Evolutionary conservation across 2,888 invertebrate genomes (phyloP), one percentile per base, ranked within the genome.

Genomic region (Perizoma flavofasciatum): DNA sequence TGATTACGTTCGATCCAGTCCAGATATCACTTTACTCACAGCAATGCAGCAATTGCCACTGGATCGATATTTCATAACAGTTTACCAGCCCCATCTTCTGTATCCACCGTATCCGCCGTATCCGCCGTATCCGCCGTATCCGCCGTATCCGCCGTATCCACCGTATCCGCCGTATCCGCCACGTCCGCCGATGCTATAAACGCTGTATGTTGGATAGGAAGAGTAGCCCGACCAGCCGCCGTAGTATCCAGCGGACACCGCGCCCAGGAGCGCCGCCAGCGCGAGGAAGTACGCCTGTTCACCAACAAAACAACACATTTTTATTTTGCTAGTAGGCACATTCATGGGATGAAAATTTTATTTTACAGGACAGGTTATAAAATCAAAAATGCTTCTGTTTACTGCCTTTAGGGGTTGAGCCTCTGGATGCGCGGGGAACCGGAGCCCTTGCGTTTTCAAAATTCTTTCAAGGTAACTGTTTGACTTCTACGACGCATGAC

Each of bases 221-320:
- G 8, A 37, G 5, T 54, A 50, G 67, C 69, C 0, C 61, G 52
- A 73, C 34, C 77, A 73, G n/a, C 69, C 65, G 37, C 68, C 59
- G 63, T 74, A 72, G 49, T 22, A 6, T 6, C 85, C 85, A 0
- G 85, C 87, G 0, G 80, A 74, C n/a, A 75, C 77, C 37, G 70
- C 49, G 45, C 80, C 70, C 63, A 82, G 40, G 49, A 82, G 10
- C 34, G 75, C 70, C n/a, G 66, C 58, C 68, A 86, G 69, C 10
- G 76, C 60, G 32, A 72, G 7, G 35, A 71, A 35, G 44, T 68
- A 60, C 4, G 66, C 56, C 79, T 79, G 73, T 4, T n/a, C 7
- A 33, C 44, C n/a, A 9, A 44, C 8, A 49, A 33, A 35, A 40
- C 7, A 10, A 6, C 4, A 37, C 35, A 41, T 41, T 44, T 10